A percentile compares a stretch with the other conserved stretches of the same genome.
phyloP scores from a whole-genome alignment of 2,888 invertebrate species.

The Pyralis farinalis region DNA sequence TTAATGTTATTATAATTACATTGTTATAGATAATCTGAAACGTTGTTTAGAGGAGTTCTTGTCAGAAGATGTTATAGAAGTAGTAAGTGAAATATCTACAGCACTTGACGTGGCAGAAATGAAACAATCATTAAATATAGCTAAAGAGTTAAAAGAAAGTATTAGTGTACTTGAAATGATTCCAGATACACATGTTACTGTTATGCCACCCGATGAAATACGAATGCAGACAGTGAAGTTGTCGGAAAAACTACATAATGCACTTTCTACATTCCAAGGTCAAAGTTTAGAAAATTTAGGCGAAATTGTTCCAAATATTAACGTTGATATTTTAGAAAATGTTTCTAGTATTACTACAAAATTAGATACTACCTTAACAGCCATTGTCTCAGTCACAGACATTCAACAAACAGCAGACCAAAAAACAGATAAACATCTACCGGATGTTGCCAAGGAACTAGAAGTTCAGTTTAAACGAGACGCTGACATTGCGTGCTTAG shows the following conservation, averaged over 20 bases:
- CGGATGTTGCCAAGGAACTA: not conserved
- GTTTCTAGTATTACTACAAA: constrained; percentile 20
- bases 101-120: constrained; percentile 25
- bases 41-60: constrained; percentile 41
- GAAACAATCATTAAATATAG: constrained; percentile 30
- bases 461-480: not conserved
- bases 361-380: constrained; percentile 22
- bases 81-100: constrained; percentile 27
- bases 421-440: not conserved
- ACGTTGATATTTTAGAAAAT: constrained; percentile 18
- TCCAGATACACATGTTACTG: constrained; percentile 9
- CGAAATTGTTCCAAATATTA: constrained; percentile 14
- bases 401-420: constrained; percentile 4
- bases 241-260: constrained; percentile 25
- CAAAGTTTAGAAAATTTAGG: constrained; percentile 21
- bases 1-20: too few species aligned
- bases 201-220: constrained; percentile 16
- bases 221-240: constrained; percentile 24
- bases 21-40: constrained; percentile 34
- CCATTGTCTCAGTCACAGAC: not conserved
- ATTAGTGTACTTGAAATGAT: constrained; percentile 20
- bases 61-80: constrained; percentile 26
- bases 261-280: constrained; percentile 24
- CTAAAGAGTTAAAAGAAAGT: constrained; percentile 33
- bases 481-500: not conserved